Conservation (phyloP, 2,113 vertebrate genomes). For the Ardeotis arabs region DNA sequence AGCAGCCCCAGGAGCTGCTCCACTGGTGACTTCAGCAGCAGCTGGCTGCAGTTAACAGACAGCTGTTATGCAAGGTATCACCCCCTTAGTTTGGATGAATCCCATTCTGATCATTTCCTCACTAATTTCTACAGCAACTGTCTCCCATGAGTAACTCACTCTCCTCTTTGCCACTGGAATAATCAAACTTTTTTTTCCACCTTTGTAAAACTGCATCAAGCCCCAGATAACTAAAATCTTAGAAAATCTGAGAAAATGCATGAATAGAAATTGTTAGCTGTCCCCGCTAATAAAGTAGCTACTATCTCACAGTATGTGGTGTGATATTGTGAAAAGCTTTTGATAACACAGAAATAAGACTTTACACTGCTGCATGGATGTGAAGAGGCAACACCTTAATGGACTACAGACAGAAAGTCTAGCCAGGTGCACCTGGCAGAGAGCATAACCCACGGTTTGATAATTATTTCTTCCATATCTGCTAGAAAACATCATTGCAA, state of each 20-base stretch:
- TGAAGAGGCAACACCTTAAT: background rate
- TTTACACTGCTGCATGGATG: background rate
- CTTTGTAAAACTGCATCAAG: background rate
- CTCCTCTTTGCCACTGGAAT: background rate
- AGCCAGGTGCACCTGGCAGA: background rate
- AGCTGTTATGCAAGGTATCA: accelerated
- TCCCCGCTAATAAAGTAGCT: background rate
- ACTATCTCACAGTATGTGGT: background rate
- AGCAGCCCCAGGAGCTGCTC: background rate
- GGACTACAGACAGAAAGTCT: background rate
- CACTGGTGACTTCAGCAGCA: background rate
- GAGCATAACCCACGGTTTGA: background rate
- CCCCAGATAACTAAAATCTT: background rate
- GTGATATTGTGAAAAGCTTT: background rate
- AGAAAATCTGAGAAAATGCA: background rate
- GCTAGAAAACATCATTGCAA: background rate
- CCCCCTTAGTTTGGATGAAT: background rate
- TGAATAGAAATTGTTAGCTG: background rate
- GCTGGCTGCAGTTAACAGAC: background rate
- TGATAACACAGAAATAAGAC: background rate
- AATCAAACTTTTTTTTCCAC: background rate
- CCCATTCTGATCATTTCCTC: background rate
- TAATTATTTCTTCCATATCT: background rate
- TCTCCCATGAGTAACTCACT: background rate
- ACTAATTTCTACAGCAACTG: background rate